Evolutionary conservation across 2,888 invertebrate species (phyloP), one percentile per base, ranked within the genome.

Genomic region (Leptopilina syphax): DNA sequence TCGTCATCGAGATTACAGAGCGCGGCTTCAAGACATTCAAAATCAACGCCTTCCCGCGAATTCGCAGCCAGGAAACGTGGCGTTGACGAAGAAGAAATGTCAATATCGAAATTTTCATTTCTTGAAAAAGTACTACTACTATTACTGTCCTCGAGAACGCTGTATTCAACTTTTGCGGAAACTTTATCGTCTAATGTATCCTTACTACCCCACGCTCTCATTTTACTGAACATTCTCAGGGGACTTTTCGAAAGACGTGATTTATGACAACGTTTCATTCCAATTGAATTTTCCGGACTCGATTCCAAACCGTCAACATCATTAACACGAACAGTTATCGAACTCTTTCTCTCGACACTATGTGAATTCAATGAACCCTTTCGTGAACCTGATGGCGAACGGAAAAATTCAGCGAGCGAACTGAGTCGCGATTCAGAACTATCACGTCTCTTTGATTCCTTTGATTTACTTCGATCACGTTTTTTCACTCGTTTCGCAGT

Each of bases 21-120:
- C 68, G 91, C 90, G 6, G 89, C 86, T 68, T 91, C 90, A 70
- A 92, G 85, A 67, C 89, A 90, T 67, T 92, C 92, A 65, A 92
- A 92, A 80, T 92, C 92, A 54, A 92, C 90, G n/a, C 91, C 90
- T 77, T 92, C 90, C 24, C 92, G 90, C 8, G 92, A 92, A 80
- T 91, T 91, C 0, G 91, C 91, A 13, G 88, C 83, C 3, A 92
- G 85, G 68, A 88, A 92, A 76, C 88, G 88, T 5, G 92, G 90
- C 13, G 89, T 84, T 60, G 83, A 77, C 60, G 83, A 77, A n/a
- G 63, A 44, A 5, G 57, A 7, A 27, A 54, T 27, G 13, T 70
- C 54, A 10, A 27, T 12, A 12, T 70, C 68, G 3, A 54, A 70
- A 50, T 50, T 70, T 12, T 80, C 87, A 57, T 89, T 81, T 73